Conservation (phyloP, 1,140 invertebrate genomes). For the Neuroterus valhalla region DNA sequence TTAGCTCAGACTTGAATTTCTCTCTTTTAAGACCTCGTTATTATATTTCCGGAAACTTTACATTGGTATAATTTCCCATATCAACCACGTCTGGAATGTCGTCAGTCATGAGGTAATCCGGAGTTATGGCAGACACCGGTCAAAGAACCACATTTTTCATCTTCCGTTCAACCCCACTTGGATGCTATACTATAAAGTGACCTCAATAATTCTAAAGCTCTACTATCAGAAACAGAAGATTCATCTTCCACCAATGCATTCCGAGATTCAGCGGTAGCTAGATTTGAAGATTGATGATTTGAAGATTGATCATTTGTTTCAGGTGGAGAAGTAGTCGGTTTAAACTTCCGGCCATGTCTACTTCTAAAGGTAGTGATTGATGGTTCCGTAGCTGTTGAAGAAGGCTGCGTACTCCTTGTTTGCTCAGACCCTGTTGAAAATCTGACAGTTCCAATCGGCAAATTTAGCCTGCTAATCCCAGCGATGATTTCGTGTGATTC, state of each 20-base stretch:
- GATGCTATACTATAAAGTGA: slow-evolving; percentile 88
- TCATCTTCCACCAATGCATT: slow-evolving; percentile 69
- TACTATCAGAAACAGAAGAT: slow-evolving; percentile 79
- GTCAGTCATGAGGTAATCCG: slow-evolving; percentile 22
- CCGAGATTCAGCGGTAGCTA: slow-evolving; percentile 68
- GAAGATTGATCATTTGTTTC: slow-evolving; percentile 25
- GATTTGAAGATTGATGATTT: slow-evolving; percentile 35
- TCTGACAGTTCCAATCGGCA: slow-evolving; percentile 54
- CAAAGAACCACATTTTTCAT: slow-evolving; percentile 13
- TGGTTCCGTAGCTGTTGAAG: slow-evolving; percentile 54
- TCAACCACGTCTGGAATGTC: slow-evolving; percentile 6
- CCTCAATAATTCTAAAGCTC: slow-evolving; percentile 86
- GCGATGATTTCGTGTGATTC: slow-evolving; percentile 65
- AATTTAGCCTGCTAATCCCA: slow-evolving; percentile 63
- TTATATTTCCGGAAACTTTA: neutral
- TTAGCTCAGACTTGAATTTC: neutral
- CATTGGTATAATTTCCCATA: slow-evolving; percentile 1
- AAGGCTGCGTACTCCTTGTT: slow-evolving; percentile 40
- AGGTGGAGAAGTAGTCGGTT: slow-evolving; percentile 45
- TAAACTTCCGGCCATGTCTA: slow-evolving; percentile 63
- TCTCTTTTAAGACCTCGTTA: neutral
- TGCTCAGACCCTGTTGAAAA: slow-evolving; percentile 6
- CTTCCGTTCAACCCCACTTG: slow-evolving; percentile 79
- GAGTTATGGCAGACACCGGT: slow-evolving; percentile 28
- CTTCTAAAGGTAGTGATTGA: slow-evolving; percentile 68